phyloP scores from a whole-genome alignment of 2,113 vertebrate genomes.

The Guaruba guarouba region DNA sequence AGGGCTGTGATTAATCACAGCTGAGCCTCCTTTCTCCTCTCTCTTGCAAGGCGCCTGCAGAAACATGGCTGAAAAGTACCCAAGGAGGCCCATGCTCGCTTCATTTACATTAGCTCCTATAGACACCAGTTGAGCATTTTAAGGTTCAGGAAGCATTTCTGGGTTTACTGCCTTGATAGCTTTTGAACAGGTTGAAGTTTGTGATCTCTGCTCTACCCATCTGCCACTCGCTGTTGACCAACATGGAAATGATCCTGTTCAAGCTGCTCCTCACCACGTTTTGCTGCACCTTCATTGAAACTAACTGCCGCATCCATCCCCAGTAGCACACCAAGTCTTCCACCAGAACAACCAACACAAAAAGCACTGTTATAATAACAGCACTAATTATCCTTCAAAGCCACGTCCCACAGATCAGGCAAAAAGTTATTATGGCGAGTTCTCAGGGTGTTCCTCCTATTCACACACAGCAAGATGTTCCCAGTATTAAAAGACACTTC shows the following conservation, averaged over 20 bases:
- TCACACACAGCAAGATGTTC: background rate
- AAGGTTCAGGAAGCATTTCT: background rate
- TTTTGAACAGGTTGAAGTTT: background rate
- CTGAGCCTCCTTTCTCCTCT: background rate
- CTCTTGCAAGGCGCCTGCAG: background rate
- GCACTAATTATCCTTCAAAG: background rate
- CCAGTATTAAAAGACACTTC: background rate
- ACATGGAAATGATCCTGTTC: rapidly evolving
- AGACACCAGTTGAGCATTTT: background rate
- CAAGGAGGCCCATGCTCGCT: background rate
- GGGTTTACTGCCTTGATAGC: background rate
- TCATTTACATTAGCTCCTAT: background rate
- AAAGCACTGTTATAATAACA: background rate
- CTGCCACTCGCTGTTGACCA: background rate
- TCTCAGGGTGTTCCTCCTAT: background rate
- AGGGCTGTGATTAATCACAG: background rate
- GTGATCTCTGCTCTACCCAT: background rate
- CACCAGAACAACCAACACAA: background rate
- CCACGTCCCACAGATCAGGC: background rate
- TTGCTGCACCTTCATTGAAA: background rate
- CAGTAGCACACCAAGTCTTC: background rate
- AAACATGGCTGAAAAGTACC: background rate
- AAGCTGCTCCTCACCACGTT: rapidly evolving
- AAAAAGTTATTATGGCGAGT: background rate
- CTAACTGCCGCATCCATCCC: background rate